These are phyloP conservation scores for Buceros bicornis DNA, from an alignment of 2,797 vertebrate genomes.

Conservation along the genomic window DNA sequence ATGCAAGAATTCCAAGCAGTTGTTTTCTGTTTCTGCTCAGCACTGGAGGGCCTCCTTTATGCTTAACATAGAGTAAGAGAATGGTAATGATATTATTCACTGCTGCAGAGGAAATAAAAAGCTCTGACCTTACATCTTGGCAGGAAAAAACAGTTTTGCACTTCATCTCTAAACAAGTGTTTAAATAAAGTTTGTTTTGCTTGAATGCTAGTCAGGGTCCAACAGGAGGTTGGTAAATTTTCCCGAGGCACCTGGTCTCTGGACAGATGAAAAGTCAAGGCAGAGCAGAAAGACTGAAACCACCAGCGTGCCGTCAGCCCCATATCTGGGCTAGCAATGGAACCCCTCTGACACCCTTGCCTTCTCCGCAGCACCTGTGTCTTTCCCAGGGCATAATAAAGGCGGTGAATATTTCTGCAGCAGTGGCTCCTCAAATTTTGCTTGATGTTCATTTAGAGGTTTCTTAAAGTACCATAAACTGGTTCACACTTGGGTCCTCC, in stretches of 20 bases:
- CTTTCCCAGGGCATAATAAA: neutral
- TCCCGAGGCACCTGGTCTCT: neutral
- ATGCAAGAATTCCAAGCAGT: neutral
- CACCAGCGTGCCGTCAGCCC: neutral
- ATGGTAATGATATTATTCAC: conserved; percentile 40
- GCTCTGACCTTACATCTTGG: conserved; percentile 26
- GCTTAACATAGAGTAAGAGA: neutral
- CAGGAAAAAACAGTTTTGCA: conserved; percentile 55
- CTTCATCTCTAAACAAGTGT: conserved; percentile 60
- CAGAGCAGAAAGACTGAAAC: neutral
- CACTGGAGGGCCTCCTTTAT: neutral
- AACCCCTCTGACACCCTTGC: neutral
- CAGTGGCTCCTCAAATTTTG: neutral
- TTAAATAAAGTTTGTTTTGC: conserved; percentile 50
- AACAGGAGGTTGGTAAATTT: neutral
- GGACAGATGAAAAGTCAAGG: neutral
- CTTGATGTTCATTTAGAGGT: neutral
- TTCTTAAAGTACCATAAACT: neutral
- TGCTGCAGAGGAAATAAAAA: conserved; percentile 49
- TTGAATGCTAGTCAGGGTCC: conserved; percentile 18
- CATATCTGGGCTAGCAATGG: neutral
- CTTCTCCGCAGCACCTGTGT: neutral
- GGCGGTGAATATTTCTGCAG: neutral
- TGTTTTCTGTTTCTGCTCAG: conserved; percentile 13
- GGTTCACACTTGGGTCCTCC: rapidly evolving